Base-by-base conservation (phyloP, 2,888 invertebrate genomes). In the Mystacides longicornis region DNA sequence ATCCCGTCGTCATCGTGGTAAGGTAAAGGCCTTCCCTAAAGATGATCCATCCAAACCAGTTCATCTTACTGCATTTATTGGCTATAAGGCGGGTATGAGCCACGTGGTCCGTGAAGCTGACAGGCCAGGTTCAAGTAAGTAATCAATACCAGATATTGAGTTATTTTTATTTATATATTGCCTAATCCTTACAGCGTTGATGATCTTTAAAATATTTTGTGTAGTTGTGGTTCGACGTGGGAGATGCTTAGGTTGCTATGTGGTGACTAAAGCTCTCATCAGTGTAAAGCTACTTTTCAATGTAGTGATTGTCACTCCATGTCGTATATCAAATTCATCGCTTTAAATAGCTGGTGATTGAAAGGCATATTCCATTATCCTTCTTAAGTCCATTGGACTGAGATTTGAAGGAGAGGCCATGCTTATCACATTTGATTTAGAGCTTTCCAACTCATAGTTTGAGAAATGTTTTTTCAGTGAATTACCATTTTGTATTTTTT, bases 1-100 rank as follows among this genome's bases (percentile, higher is more conserved):
- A 65, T 89, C 94, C 64, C 85, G 85, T 64, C 88, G 96, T 69
- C 96, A 96, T 81, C 91, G 97, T 78, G 99, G 99, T 67, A 98
- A 97, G 77, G 93, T 95, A 63, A 99, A 99, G 93, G 93, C 98
- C 54, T 99, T 98, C 82, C 99, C 99, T 27, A 97, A 92, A 71
- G 99, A 99, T 85, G 96, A 99, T 72, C 79, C 89, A 23, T 85
- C 80, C 67, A 98, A 98, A 74, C 98, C 99, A 45, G 93, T 98
- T 2, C 97, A 98, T 77, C 80, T 99, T 59, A 99, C 99, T 1
- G 93, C 97, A 49, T 99, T 99, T 71, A 82, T 99, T 66, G 96
- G 92, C 58, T 99, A 97, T 79, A 99, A 99, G 75, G 98, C 99
- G 69, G 99, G 99, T 72, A 99, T 99, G 99, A 97, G 96, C 67